Evolutionary conservation across 1,140 invertebrate species (phyloP).

Genomic region (Telenomus remus): DNA sequence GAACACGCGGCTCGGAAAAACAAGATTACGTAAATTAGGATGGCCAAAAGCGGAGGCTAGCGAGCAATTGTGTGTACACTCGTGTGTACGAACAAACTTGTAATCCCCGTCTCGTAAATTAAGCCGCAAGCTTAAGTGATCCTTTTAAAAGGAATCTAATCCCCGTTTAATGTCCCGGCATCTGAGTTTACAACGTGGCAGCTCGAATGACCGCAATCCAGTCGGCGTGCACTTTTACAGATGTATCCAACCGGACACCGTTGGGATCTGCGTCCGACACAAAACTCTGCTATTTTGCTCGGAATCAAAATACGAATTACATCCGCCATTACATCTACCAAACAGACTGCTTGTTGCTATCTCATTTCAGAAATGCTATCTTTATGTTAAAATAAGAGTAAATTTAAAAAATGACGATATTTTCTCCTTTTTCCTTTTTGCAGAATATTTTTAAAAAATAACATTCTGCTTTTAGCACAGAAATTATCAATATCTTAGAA

Average conservation of each 20-base stretch:
- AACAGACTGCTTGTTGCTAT: too few species aligned
- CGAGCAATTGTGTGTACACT: slow-evolving; percentile 54
- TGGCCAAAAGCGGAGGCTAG: slow-evolving; percentile 43
- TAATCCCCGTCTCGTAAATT: slow-evolving; percentile 64
- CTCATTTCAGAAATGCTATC: too few species aligned
- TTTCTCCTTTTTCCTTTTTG: too few species aligned
- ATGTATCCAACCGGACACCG: background rate
- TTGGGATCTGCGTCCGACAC: too few species aligned
- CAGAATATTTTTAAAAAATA: too few species aligned
- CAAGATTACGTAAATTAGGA: slow-evolving; percentile 59
- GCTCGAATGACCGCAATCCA: slow-evolving; percentile 44
- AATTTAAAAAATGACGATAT: too few species aligned
- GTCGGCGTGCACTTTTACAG: slow-evolving; percentile 22
- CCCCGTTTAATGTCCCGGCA: slow-evolving; percentile 57
- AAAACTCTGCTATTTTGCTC: too few species aligned
- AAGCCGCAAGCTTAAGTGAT: slow-evolving; percentile 63
- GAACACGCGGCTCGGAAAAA: slow-evolving; percentile 50
- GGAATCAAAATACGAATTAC: background rate
- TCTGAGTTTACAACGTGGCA: slow-evolving; percentile 59
- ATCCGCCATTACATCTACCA: too few species aligned
- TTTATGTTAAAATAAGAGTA: too few species aligned
- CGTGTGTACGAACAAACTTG: slow-evolving; percentile 61
- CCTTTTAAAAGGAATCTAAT: slow-evolving; percentile 64
- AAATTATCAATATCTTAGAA: too few species aligned
- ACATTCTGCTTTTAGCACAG: too few species aligned